These are phyloP conservation scores for Harpagifer antarcticus DNA, from an alignment of 2,797 vertebrate species.

Conservation along the genomic window DNA sequence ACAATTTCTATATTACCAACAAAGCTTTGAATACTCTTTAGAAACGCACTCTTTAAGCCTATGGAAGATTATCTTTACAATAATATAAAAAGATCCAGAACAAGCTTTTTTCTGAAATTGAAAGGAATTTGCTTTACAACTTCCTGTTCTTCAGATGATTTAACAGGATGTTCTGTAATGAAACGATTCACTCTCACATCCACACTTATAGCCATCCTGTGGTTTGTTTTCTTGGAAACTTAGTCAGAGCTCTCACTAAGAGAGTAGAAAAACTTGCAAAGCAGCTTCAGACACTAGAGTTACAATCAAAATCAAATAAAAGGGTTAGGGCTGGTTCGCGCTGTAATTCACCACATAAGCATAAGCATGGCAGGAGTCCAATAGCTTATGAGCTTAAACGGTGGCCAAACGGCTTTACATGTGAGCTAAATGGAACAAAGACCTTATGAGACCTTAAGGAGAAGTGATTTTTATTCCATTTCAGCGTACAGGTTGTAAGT, in stretches of 20 bases:
- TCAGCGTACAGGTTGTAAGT: not conserved
- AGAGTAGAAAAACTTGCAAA: not conserved
- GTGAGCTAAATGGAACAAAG: not conserved
- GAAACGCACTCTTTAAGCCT: no score
- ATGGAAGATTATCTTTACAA: not conserved
- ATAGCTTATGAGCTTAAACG: not conserved
- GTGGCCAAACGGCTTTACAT: not conserved
- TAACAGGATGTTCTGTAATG: not conserved
- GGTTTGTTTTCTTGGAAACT: not conserved
- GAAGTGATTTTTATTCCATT: conserved; percentile 2
- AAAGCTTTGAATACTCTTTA: no score
- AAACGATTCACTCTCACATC: not conserved
- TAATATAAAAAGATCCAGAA: not conserved
- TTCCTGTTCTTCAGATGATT: not conserved
- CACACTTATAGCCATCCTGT: not conserved
- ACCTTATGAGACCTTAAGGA: not conserved
- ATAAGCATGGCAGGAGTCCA: conserved; percentile 3
- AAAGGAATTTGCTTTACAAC: not conserved
- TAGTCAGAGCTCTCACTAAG: not conserved
- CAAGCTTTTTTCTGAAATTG: not conserved
- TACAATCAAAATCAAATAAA: not conserved
- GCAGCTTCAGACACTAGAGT: not conserved
- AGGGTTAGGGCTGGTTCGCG: not conserved
- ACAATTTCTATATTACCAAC: no score
- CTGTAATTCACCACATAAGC: not conserved